phyloP scores from a whole-genome alignment of 2,797 vertebrate species.

The Oreochromis mossambicus region DNA sequence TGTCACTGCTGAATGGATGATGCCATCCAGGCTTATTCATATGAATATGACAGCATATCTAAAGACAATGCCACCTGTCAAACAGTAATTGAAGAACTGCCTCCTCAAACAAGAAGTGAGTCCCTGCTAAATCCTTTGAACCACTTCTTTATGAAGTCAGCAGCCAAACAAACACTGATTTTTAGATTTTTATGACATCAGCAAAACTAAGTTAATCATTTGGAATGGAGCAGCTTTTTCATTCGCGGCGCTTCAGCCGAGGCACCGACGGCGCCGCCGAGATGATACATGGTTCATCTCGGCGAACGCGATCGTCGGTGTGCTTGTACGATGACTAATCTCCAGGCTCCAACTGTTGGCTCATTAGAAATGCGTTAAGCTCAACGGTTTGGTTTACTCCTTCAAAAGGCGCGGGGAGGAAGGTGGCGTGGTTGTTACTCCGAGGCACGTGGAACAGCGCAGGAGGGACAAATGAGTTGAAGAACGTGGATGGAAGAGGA shows the following conservation, averaged over 20 bases:
- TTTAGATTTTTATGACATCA: constrained; percentile 71
- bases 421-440: constrained; percentile 39
- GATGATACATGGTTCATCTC: constrained; percentile 69
- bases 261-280: constrained; percentile 45
- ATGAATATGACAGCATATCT: constrained; percentile 63
- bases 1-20: constrained; percentile 53
- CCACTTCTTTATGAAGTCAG: constrained; percentile 54
- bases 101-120: constrained; percentile 56
- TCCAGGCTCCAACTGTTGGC: constrained; percentile 56
- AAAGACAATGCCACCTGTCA: constrained; percentile 73
- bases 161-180: constrained; percentile 66
- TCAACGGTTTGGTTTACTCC: constrained; percentile 59
- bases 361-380: constrained; percentile 79
- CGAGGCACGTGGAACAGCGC: constrained; percentile 50
- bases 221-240: constrained; percentile 53
- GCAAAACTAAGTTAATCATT: constrained; percentile 74
- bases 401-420: constrained; percentile 27
- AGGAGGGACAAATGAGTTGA: constrained; percentile 60
- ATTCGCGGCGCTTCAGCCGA: constrained; percentile 45
- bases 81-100: constrained; percentile 62
- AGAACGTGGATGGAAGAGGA: constrained; percentile 55
- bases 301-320: constrained; percentile 58
- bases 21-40: constrained; percentile 46
- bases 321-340: constrained; percentile 69
- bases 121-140: constrained; percentile 57